Conservation (phyloP, 2,888 invertebrate species). For the Aradus depressus region DNA sequence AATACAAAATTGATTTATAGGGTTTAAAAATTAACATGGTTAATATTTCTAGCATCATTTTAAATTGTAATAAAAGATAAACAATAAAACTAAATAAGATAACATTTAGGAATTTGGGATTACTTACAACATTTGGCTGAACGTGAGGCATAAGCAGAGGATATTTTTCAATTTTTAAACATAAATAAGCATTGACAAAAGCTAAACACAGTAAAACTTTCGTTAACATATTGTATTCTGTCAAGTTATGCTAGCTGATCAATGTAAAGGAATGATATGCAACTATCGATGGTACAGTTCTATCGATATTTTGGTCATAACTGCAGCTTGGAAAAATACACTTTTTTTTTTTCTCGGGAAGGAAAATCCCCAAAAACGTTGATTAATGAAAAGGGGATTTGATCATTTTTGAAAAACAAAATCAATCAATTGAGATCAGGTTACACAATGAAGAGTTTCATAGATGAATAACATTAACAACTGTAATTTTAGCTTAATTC, state of each 20-base stretch:
- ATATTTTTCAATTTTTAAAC: constrained; percentile 39
- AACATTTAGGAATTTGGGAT: neutral
- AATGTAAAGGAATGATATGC: too few species aligned
- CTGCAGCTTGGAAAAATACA: too few species aligned
- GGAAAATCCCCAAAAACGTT: too few species aligned
- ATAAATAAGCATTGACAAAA: neutral
- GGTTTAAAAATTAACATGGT: neutral
- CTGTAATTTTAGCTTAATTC: too few species aligned
- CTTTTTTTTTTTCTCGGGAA: too few species aligned
- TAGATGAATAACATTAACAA: too few species aligned
- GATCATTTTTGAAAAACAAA: too few species aligned
- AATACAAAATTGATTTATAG: neutral
- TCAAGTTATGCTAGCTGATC: constrained; percentile 9
- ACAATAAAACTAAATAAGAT: neutral
- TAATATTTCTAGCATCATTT: neutral
- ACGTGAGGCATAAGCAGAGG: constrained; percentile 75
- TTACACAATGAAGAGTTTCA: too few species aligned
- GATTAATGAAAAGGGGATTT: too few species aligned
- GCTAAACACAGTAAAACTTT: constrained; percentile 5
- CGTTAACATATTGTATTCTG: constrained; percentile 11
- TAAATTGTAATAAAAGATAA: neutral
- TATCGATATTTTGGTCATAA: too few species aligned
- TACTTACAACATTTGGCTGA: constrained; percentile 44
- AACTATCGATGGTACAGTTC: too few species aligned
- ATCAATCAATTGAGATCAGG: too few species aligned